Evolutionary conservation across 2,797 vertebrate genomes (phyloP).

Genomic region (Phoebastria nigripes): DNA sequence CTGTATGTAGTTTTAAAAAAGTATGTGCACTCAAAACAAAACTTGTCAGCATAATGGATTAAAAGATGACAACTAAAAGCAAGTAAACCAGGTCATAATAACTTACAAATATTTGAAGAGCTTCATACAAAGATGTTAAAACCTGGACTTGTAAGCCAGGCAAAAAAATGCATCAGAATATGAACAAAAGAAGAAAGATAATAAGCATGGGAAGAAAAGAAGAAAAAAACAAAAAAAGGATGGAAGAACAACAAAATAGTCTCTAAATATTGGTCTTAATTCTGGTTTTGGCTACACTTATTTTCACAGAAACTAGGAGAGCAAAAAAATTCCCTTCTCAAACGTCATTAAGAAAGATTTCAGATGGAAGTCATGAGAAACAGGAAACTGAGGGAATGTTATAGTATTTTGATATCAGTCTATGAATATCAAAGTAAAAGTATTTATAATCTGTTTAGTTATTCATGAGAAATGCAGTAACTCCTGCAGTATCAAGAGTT

Average conservation of each 20-base stretch:
- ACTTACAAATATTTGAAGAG: neutral
- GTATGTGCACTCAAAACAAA: neutral
- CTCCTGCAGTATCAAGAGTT: neutral
- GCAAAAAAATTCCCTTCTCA: neutral
- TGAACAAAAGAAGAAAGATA: neutral
- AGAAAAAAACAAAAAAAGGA: no score
- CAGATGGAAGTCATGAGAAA: slow-evolving; percentile 50
- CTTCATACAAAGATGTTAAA: neutral
- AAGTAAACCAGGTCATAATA: neutral
- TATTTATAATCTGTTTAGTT: slow-evolving; percentile 41
- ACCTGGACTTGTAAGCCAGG: neutral
- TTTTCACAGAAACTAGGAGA: neutral
- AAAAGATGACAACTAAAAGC: neutral
- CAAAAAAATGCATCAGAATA: neutral
- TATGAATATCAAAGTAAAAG: slow-evolving; percentile 45
- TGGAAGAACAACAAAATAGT: neutral
- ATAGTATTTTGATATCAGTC: slow-evolving; percentile 3
- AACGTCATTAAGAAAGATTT: neutral
- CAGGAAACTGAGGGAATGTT: slow-evolving; percentile 18
- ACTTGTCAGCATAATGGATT: neutral
- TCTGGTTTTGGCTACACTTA: neutral
- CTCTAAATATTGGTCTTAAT: neutral
- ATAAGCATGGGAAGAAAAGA: neutral
- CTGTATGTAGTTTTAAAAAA: neutral
- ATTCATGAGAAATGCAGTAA: neutral